Conservation (phyloP, 2,113 vertebrate genomes). For the Thunnus thynnus region DNA sequence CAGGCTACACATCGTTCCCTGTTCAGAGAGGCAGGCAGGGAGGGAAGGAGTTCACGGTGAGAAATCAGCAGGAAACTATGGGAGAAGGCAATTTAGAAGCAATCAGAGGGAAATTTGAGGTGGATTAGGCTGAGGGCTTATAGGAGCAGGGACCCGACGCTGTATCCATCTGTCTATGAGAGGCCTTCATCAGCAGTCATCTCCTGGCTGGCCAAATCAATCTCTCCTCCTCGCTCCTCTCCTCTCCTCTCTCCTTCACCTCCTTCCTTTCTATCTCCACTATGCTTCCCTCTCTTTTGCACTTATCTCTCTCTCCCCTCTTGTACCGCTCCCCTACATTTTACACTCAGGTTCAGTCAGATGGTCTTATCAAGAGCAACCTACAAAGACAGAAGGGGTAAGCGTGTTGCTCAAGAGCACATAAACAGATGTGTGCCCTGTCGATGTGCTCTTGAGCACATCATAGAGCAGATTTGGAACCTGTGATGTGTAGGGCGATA, state of each 20-base stretch:
- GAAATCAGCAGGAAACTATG: slow-evolving; percentile 83
- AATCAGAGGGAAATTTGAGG: slow-evolving; percentile 86
- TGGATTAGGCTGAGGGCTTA: slow-evolving; percentile 83
- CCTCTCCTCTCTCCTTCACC: slow-evolving; percentile 55
- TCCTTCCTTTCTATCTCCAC: slow-evolving; percentile 61
- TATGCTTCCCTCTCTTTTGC: slow-evolving; percentile 39
- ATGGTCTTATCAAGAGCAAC: slow-evolving; percentile 48
- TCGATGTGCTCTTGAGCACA: slow-evolving; percentile 34
- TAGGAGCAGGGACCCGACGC: slow-evolving; percentile 75
- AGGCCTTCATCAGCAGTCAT: slow-evolving; percentile 84
- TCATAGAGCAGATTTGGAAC: slow-evolving; percentile 36
- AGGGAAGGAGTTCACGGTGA: slow-evolving; percentile 70
- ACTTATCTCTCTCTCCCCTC: slow-evolving; percentile 58
- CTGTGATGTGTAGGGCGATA: slow-evolving; percentile 32
- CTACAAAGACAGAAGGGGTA: slow-evolving; percentile 31
- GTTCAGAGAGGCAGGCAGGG: slow-evolving; percentile 49
- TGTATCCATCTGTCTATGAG: slow-evolving; percentile 83
- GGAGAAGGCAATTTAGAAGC: slow-evolving; percentile 86
- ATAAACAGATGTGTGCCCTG: slow-evolving; percentile 27
- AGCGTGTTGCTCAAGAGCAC: slow-evolving; percentile 66
- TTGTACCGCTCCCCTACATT: slow-evolving; percentile 63
- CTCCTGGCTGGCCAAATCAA: slow-evolving; percentile 82
- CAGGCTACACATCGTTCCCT: slow-evolving; percentile 70
- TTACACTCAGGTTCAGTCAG: slow-evolving; percentile 60
- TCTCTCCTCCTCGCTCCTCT: slow-evolving; percentile 70